Percentiles rank a stretch among this genome's conserved stretches.
phyloP scores from a whole-genome alignment of 2,113 vertebrate genomes.

The Dipodomys ordii region DNA sequence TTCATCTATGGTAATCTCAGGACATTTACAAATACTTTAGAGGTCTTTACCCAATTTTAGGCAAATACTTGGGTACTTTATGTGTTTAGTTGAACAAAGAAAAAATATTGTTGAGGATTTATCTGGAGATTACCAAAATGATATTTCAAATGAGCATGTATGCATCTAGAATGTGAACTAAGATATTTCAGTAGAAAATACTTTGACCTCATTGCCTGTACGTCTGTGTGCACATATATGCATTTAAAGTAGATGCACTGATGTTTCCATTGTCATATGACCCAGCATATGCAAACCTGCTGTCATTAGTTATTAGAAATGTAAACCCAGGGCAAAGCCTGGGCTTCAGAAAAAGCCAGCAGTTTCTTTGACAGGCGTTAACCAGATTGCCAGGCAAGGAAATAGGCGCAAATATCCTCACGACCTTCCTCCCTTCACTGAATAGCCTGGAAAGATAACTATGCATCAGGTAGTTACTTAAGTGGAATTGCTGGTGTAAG shows the following conservation, averaged over 20 bases:
- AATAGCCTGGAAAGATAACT: constrained; percentile 76
- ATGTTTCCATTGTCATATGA: not conserved
- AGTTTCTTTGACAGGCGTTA: not conserved
- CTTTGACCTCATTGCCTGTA: not conserved
- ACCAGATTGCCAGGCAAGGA: constrained; percentile 35
- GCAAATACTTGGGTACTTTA: constrained; percentile 8
- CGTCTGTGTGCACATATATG: not conserved
- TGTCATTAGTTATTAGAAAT: not conserved
- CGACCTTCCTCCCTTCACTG: constrained; percentile 49
- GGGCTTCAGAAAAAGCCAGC: not conserved
- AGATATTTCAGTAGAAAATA: not conserved
- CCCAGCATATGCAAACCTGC: not conserved
- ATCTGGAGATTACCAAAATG: not conserved
- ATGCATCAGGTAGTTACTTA: constrained; percentile 73
- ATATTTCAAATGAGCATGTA: not conserved
- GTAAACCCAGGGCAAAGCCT: not conserved
- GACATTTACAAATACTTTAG: not conserved
- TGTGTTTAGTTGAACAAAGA: constrained; percentile 13
- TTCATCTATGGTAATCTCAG: not conserved
- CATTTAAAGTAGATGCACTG: not conserved
- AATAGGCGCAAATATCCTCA: constrained; percentile 59
- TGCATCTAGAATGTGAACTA: not conserved
- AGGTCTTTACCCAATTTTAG: not conserved
- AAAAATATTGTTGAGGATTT: not conserved
- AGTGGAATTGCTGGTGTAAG: constrained; percentile 78